These are phyloP conservation scores for Diarsia rubi DNA, from an alignment of 2,888 invertebrate species.

Conservation along the genomic window DNA sequence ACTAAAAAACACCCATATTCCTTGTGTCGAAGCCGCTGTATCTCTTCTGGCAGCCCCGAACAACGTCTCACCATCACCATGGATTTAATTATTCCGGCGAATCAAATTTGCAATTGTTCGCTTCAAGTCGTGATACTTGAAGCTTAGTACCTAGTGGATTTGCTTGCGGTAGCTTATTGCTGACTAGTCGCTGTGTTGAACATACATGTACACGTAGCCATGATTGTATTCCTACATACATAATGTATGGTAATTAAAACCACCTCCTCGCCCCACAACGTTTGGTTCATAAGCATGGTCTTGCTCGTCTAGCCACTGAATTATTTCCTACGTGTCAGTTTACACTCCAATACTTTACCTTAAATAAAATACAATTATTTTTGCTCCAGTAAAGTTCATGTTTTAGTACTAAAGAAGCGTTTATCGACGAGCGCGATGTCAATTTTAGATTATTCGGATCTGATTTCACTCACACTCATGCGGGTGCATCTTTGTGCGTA, in stretches of 20 bases:
- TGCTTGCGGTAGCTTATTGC: slow-evolving; percentile 33
- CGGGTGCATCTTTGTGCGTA: too few species aligned
- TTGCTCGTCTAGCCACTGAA: neutral
- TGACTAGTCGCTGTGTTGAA: slow-evolving; percentile 26
- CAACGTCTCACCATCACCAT: neutral
- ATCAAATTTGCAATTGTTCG: neutral
- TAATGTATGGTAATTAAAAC: slow-evolving; percentile 48
- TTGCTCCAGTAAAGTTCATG: neutral
- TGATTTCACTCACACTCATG: too few species aligned
- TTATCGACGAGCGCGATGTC: too few species aligned
- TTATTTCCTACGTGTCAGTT: slow-evolving; percentile 20
- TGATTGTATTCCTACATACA: slow-evolving; percentile 16
- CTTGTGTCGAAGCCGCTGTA: too few species aligned
- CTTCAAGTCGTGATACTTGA: slow-evolving; percentile 18
- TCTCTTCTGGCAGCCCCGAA: neutral
- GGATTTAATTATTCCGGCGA: slow-evolving; percentile 61
- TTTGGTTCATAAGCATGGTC: slow-evolving; percentile 17
- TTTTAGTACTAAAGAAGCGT: too few species aligned
- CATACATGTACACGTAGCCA: neutral
- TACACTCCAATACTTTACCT: neutral
- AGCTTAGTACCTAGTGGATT: slow-evolving; percentile 34
- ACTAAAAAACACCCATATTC: too few species aligned
- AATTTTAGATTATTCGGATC: too few species aligned
- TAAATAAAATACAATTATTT: neutral
- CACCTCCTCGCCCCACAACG: slow-evolving; percentile 12